These are phyloP conservation scores for Drosophila mayri DNA, from an alignment of 1,140 invertebrate genomes.

Conservation along the genomic window DNA sequence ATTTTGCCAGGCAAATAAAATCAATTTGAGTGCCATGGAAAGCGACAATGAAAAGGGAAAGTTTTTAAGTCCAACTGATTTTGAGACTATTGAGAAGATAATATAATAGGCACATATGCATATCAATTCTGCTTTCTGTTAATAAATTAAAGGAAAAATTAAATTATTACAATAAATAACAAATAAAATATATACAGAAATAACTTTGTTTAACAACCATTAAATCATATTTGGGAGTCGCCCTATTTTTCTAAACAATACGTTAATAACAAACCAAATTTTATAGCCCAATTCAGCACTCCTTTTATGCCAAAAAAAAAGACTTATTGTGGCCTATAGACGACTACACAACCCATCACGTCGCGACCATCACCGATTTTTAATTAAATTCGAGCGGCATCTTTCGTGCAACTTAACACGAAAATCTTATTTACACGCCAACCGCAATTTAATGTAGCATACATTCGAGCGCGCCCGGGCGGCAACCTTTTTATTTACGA, in stretches of 20 bases:
- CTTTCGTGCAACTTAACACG: slow-evolving; percentile 70
- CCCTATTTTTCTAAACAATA: not conserved
- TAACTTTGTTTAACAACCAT: not conserved
- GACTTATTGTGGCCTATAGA: not conserved
- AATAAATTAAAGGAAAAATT: no score
- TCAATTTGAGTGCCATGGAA: slow-evolving; percentile 8
- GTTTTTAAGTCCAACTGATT: not conserved
- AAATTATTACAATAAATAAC: no score
- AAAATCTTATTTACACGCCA: slow-evolving; percentile 73
- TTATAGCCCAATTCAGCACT: not conserved
- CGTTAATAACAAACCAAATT: not conserved
- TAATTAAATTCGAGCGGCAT: slow-evolving; percentile 70
- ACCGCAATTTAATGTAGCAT: slow-evolving; percentile 79
- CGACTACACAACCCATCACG: slow-evolving; percentile 7
- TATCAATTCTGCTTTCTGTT: no score
- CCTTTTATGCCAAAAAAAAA: not conserved
- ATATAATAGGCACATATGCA: no score
- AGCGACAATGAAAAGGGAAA: not conserved
- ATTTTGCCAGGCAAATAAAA: slow-evolving; percentile 15
- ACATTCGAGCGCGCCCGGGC: slow-evolving; percentile 51
- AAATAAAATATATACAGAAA: no score
- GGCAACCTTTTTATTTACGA: slow-evolving; percentile 76
- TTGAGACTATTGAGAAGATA: not conserved
- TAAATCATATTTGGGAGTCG: not conserved
- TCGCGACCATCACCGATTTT: slow-evolving; percentile 25